These are phyloP conservation scores for Trichonephila clavata DNA, from an alignment of 1,140 invertebrate genomes.

Conservation along the genomic window DNA sequence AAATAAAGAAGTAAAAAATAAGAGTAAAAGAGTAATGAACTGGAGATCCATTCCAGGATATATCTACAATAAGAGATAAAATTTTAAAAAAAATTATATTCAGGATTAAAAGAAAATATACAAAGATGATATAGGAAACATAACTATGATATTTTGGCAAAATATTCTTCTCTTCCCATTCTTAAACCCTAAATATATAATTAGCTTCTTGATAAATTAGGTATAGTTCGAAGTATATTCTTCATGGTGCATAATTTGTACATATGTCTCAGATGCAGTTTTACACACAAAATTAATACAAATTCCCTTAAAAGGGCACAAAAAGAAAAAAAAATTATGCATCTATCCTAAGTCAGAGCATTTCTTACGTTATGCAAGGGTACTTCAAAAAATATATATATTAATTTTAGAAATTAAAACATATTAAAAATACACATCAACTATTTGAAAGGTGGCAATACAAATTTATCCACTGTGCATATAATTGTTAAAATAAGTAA, in stretches of 20 bases:
- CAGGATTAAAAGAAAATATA: conserved; percentile 45
- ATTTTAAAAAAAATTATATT: conserved; percentile 31
- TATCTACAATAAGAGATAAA: conserved; percentile 30
- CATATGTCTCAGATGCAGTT: no score
- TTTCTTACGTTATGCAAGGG: neutral
- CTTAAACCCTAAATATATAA: neutral
- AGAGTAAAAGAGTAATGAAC: conserved; percentile 32
- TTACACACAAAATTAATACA: no score
- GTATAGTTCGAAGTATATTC: no score
- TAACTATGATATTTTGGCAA: neutral
- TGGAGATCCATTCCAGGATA: conserved; percentile 32
- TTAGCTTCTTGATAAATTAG: neutral
- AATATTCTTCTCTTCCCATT: neutral
- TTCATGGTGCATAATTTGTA: no score
- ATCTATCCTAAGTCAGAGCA: neutral
- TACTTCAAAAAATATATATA: neutral
- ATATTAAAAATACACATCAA: neutral
- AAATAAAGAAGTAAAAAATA: conserved; percentile 41
- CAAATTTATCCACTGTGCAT: no score
- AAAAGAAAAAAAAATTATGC: neutral
- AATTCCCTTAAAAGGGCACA: no score
- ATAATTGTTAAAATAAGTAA: no score
- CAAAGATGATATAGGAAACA: neutral
- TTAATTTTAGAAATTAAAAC: neutral
- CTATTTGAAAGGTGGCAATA: no score